Evolutionary conservation across 35 echinoderm and acorn worm genomes (phyloP).

Genomic region (Eucidaris tribuloides): DNA sequence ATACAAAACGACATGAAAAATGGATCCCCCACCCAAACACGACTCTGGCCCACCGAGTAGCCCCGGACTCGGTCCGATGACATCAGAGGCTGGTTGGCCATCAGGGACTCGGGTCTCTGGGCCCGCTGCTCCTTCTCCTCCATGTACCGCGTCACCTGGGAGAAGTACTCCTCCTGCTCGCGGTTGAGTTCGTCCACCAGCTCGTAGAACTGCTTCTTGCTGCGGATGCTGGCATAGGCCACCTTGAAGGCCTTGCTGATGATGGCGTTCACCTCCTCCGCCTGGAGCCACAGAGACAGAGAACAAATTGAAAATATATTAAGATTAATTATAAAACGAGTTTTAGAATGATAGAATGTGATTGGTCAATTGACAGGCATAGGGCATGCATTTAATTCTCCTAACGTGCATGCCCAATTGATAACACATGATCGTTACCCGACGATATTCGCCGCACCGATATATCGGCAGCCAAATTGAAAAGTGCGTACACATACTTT

Average conservation of each 20-base stretch:
- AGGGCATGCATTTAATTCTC: neutral
- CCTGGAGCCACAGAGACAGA: slow-evolving; percentile 25
- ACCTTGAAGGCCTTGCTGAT: slow-evolving; percentile 97
- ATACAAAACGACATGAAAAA: too few relatives aligned
- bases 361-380: neutral
- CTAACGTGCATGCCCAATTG: neutral
- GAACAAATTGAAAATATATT: neutral
- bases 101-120: slow-evolving; percentile 37
- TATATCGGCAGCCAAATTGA: too few relatives aligned
- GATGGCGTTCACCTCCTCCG: slow-evolving; percentile 93
- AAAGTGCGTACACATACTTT: too few relatives aligned
- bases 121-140: slow-evolving; percentile 36
- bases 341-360: neutral
- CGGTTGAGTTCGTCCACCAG: slow-evolving; percentile 89
- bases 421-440: neutral
- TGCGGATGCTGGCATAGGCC: slow-evolving; percentile 89
- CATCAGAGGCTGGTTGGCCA: slow-evolving; percentile 57
- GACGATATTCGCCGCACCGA: neutral
- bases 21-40: slow-evolving; percentile 68
- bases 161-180: slow-evolving; percentile 83
- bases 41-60: slow-evolving; percentile 61
- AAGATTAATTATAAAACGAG: neutral
- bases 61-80: slow-evolving; percentile 61
- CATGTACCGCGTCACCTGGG: slow-evolving; percentile 44
- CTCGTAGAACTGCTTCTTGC: slow-evolving; percentile 83